Conservation (phyloP, 2,113 vertebrate genomes). For the Romanogobio albipinnatus region DNA sequence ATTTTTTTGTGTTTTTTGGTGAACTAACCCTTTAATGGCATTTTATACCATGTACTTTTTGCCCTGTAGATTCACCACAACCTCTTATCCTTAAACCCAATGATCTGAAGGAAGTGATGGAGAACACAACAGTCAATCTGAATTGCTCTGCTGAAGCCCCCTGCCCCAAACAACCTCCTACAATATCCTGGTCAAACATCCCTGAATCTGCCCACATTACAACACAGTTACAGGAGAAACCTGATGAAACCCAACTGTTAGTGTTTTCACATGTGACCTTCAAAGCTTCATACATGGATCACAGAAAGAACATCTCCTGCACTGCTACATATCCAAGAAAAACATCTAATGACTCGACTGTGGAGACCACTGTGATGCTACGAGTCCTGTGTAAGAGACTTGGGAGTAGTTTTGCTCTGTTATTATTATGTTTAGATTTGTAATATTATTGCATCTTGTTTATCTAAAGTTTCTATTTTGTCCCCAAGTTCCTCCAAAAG, state of each 20-base stretch:
- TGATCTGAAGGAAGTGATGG: not conserved
- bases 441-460: not conserved
- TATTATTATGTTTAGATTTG: not conserved
- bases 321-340: conserved; percentile 15
- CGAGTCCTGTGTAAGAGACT: not conserved
- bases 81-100: not conserved
- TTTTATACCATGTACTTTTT: not conserved
- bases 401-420: not conserved
- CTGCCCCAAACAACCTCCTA: conserved; percentile 6
- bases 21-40: too few relatives aligned
- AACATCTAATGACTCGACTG: not conserved
- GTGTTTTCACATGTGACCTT: conserved; percentile 6
- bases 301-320: not conserved
- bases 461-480: not conserved
- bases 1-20: too few relatives aligned
- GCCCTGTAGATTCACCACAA: not conserved
- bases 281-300: not conserved
- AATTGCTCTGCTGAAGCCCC: conserved; percentile 35
- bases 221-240: not conserved
- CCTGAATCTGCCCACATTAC: not conserved
- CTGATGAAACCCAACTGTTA: conserved; percentile 7
- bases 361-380: not conserved
- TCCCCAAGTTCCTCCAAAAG: conserved; percentile 12
- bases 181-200: conserved; percentile 15
- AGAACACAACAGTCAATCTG: not conserved